A percentile compares a stretch with the other conserved stretches of the same genome.
These are phyloP conservation scores for Onychostoma macrolepis DNA, from an alignment of 2,113 vertebrate genomes.

Conservation along the genomic window DNA sequence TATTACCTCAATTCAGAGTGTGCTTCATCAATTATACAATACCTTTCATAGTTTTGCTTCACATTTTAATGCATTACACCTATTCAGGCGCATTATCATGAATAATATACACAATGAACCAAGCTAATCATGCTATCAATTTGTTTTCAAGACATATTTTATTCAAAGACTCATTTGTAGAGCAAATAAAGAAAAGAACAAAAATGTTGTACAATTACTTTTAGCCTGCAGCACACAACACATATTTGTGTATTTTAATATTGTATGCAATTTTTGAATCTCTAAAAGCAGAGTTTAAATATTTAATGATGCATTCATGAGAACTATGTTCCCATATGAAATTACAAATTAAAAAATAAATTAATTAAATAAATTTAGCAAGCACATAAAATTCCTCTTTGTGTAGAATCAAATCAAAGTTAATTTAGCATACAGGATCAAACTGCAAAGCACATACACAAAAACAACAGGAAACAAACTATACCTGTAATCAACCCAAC, in stretches of 20 bases:
- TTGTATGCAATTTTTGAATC: conserved; percentile 43
- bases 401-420: conserved; percentile 24
- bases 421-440: conserved; percentile 16
- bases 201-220: conserved; percentile 42
- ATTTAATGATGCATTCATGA: conserved; percentile 51
- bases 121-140: conserved; percentile 43
- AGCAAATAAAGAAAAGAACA: conserved; percentile 46
- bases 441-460: background rate
- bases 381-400: background rate
- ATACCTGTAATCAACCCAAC: conserved; percentile 7
- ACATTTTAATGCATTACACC: conserved; percentile 43
- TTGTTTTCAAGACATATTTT: conserved; percentile 56
- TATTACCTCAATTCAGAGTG: conserved; percentile 20
- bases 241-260: conserved; percentile 49
- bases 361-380: background rate
- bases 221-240: conserved; percentile 39
- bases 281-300: conserved; percentile 48
- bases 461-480: background rate
- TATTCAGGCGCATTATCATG: conserved; percentile 35
- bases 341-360: background rate
- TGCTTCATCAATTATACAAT: conserved; percentile 52
- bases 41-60: conserved; percentile 40
- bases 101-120: conserved; percentile 40
- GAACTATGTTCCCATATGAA: conserved; percentile 26
- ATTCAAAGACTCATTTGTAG: conserved; percentile 54